Percentiles rank a stretch among this genome's conserved stretches.
These are phyloP conservation scores for Myoxocephalus aenaeus DNA, from an alignment of 2,797 vertebrate genomes.

Conservation along the genomic window DNA sequence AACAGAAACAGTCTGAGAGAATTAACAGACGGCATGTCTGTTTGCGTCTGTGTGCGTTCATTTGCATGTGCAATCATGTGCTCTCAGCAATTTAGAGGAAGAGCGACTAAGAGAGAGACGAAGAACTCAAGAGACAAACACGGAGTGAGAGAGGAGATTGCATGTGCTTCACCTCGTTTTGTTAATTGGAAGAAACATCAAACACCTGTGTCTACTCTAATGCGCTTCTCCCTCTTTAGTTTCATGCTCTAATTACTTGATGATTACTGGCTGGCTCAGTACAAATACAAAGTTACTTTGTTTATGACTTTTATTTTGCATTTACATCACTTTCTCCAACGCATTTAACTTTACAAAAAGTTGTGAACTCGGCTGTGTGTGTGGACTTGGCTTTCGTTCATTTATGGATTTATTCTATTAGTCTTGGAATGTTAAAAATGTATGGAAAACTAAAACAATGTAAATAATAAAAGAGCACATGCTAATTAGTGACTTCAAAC, in stretches of 20 bases:
- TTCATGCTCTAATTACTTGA: constrained; percentile 53
- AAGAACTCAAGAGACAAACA: neutral
- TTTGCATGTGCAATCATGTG: constrained; percentile 11
- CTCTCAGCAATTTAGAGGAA: constrained; percentile 13
- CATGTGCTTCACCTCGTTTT: constrained; percentile 17
- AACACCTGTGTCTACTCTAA: constrained; percentile 60
- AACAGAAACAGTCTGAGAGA: neutral
- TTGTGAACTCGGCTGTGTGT: neutral
- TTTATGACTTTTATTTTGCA: constrained; percentile 7
- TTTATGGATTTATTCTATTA: constrained; percentile 10
- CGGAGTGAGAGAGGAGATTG: neutral
- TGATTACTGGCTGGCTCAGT: constrained; percentile 26
- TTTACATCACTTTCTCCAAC: neutral
- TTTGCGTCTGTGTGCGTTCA: neutral
- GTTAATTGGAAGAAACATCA: constrained; percentile 50
- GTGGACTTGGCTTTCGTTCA: neutral
- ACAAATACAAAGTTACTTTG: neutral
- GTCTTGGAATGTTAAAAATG: neutral
- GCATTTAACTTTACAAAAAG: neutral
- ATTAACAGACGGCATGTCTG: constrained; percentile 28
- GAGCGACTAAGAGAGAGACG: too few relatives aligned
- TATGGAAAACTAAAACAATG: neutral
- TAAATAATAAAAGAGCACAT: neutral
- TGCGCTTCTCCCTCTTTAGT: constrained; percentile 32
- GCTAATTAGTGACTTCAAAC: neutral